These are phyloP conservation scores for Physocephala rufipes DNA, from an alignment of 2,888 invertebrate species.

Conservation along the genomic window DNA sequence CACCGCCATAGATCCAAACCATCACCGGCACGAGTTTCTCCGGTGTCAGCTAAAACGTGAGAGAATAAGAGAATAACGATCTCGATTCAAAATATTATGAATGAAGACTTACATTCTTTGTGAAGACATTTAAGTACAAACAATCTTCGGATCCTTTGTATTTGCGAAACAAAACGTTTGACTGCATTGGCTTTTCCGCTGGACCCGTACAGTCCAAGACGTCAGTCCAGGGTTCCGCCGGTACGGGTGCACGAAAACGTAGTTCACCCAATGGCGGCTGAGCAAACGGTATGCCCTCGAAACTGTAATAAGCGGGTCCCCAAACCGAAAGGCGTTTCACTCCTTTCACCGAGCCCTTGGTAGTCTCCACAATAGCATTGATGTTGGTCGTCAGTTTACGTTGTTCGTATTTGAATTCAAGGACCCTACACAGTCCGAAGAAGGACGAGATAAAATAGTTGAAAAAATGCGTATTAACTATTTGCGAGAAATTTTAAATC, in stretches of 20 bases:
- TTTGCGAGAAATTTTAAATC: no score
- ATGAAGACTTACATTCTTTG: constrained; percentile 58
- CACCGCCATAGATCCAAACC: constrained; percentile 69
- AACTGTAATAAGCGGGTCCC: constrained; percentile 59
- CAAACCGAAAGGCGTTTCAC: constrained; percentile 60
- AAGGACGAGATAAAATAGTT: no score
- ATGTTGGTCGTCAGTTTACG: constrained; percentile 55
- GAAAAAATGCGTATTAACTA: no score
- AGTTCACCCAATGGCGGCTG: constrained; percentile 61
- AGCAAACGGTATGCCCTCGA: constrained; percentile 63
- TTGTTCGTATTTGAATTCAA: constrained; percentile 59
- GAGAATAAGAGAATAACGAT: not conserved
- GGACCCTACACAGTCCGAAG: constrained; percentile 52
- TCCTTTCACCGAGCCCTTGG: constrained; percentile 61
- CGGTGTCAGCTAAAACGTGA: constrained; percentile 52
- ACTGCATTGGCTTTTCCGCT: constrained; percentile 60
- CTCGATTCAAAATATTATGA: not conserved
- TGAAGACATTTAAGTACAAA: constrained; percentile 67
- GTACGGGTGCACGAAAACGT: constrained; percentile 65
- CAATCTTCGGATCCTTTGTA: constrained; percentile 69
- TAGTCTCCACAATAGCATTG: constrained; percentile 54
- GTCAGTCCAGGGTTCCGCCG: constrained; percentile 64
- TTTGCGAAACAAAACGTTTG: constrained; percentile 57
- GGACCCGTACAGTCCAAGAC: constrained; percentile 64
- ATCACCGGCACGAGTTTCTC: constrained; percentile 60